Percentiles rank a stretch among this genome's conserved stretches.
Conservation (phyloP, 2,888 invertebrate species). For the Heliconius cydno region DNA sequence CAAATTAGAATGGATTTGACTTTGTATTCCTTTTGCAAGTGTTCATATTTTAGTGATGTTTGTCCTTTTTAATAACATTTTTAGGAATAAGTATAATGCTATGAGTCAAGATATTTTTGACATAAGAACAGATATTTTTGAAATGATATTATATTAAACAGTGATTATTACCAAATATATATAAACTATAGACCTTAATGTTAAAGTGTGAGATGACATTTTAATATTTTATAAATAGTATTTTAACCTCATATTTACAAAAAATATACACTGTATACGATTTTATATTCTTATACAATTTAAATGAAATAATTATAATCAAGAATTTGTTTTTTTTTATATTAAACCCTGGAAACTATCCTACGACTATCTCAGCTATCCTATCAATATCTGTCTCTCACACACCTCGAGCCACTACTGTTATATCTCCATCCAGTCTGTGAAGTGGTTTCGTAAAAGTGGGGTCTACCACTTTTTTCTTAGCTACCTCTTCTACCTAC, state of each 20-base stretch:
- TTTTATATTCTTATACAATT: constrained; percentile 21
- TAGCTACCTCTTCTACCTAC: too few relatives aligned
- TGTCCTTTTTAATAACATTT: too few relatives aligned
- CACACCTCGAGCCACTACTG: too few relatives aligned
- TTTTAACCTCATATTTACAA: not conserved
- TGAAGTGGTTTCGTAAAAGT: too few relatives aligned
- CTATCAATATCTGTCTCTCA: too few relatives aligned
- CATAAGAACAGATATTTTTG: not conserved
- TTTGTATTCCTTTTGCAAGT: not conserved
- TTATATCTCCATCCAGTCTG: too few relatives aligned
- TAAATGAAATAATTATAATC: constrained; percentile 18
- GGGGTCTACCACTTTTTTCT: too few relatives aligned
- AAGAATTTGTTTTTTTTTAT: not conserved
- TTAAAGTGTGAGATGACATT: not conserved
- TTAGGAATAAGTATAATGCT: not conserved
- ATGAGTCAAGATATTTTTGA: not conserved
- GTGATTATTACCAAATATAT: too few relatives aligned
- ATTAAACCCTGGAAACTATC: not conserved
- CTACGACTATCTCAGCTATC: too few relatives aligned
- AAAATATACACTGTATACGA: not conserved
- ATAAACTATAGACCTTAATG: too few relatives aligned
- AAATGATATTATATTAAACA: too few relatives aligned
- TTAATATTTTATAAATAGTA: not conserved
- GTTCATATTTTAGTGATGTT: not conserved
- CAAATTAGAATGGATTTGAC: constrained; percentile 45